These are phyloP conservation scores for Drosophila gunungcola DNA, from an alignment of 1,140 invertebrate species.

Conservation along the genomic window DNA sequence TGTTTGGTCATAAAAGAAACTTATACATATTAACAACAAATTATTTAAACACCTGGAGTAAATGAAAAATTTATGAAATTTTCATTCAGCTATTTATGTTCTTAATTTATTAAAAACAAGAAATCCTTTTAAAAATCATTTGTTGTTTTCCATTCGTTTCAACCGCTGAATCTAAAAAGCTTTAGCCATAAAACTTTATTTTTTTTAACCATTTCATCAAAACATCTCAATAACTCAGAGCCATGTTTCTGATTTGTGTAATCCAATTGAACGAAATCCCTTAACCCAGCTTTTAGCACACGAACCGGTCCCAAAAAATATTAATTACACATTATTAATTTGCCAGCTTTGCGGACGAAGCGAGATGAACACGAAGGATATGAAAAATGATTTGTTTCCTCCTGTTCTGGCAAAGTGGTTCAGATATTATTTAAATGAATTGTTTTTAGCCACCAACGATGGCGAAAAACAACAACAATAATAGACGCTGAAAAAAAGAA, in stretches of 20 bases:
- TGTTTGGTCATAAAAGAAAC: background rate
- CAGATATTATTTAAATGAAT: conserved; percentile 81
- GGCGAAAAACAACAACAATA: conserved; percentile 10
- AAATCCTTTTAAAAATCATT: too few relatives aligned
- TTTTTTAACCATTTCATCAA: too few relatives aligned
- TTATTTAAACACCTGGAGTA: too few relatives aligned
- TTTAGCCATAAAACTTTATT: too few relatives aligned
- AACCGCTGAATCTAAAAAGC: too few relatives aligned
- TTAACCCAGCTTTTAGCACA: background rate
- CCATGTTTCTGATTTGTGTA: conserved; percentile 5
- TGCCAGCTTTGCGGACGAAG: conserved; percentile 50
- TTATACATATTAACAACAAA: too few relatives aligned
- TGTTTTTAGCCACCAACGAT: conserved; percentile 60
- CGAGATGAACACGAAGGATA: conserved; percentile 56
- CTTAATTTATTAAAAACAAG: too few relatives aligned
- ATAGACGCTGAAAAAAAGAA: conserved; percentile 43
- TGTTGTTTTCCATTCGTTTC: too few relatives aligned
- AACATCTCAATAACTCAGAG: conserved; percentile 18
- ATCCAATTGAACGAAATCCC: conserved; percentile 4
- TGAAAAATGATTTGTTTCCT: conserved; percentile 81
- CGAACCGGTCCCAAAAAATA: conserved; percentile 47
- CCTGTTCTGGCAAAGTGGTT: conserved; percentile 56
- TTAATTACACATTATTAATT: conserved; percentile 82
- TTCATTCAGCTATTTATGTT: too few relatives aligned
- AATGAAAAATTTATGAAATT: too few relatives aligned